These are phyloP conservation scores for Ceyx cyanopectus DNA, from an alignment of 2,113 vertebrate genomes.

Conservation along the genomic window DNA sequence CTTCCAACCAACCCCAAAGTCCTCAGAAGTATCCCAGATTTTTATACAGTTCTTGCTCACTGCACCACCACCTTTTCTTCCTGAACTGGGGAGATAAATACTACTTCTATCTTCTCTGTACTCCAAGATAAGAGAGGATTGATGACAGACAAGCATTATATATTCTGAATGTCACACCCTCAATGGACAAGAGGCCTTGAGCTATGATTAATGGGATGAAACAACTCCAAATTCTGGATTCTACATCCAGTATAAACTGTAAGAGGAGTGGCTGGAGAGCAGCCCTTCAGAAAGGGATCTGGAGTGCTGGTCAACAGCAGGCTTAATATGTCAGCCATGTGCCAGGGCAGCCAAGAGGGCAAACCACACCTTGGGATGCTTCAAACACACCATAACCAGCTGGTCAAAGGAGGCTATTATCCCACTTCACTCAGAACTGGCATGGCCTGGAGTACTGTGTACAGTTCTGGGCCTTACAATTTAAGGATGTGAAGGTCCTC, in stretches of 20 bases:
- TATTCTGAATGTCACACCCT: background rate
- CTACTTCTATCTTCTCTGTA: too few relatives aligned
- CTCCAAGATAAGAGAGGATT: too few relatives aligned
- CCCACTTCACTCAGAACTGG: rapidly evolving
- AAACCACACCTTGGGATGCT: rapidly evolving
- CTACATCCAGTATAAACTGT: background rate
- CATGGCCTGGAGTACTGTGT: background rate
- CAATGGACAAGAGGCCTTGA: background rate
- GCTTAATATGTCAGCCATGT: rapidly evolving
- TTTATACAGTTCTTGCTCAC: too few relatives aligned
- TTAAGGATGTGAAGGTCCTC: background rate
- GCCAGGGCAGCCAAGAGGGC: background rate
- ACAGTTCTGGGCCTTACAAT: too few relatives aligned
- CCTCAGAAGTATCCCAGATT: too few relatives aligned
- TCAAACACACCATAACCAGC: background rate
- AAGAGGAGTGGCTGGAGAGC: background rate
- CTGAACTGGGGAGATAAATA: too few relatives aligned
- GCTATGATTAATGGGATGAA: background rate
- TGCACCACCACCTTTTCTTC: too few relatives aligned
- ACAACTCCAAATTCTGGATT: background rate
- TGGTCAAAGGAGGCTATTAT: rapidly evolving
- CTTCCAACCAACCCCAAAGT: too few relatives aligned
- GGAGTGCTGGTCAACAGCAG: background rate
- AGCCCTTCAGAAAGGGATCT: background rate
- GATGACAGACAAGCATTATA: too few relatives aligned